Evolutionary conservation across 2,888 invertebrate genomes (phyloP).

Genomic region (Luperina nickerlii): DNA sequence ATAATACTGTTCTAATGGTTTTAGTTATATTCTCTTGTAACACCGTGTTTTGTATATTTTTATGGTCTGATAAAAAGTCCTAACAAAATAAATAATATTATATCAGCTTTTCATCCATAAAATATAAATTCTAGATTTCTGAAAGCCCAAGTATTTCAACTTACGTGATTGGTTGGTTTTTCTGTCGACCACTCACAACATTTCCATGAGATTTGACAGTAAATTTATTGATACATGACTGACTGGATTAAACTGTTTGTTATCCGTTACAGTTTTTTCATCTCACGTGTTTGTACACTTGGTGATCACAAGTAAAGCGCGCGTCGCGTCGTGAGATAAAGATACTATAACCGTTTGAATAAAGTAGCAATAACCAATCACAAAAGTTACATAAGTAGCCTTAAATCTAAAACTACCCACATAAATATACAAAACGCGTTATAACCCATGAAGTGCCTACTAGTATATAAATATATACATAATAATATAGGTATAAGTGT

Average conservation of each 20-base stretch:
- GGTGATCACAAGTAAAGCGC: neutral
- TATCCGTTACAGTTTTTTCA: neutral
- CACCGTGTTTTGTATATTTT: conserved; percentile 58
- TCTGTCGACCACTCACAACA: neutral
- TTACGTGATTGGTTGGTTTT: too few relatives aligned
- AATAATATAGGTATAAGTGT: conserved; percentile 69
- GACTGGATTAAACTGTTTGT: neutral
- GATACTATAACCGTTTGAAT: neutral
- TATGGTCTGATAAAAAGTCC: neutral
- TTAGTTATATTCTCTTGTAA: conserved; percentile 59
- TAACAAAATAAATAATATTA: neutral
- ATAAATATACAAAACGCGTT: conserved; percentile 61
- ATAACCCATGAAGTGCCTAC: conserved; percentile 82
- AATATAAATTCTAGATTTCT: neutral
- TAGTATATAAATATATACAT: conserved; percentile 77
- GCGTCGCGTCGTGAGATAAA: neutral
- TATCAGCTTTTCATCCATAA: neutral
- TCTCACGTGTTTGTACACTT: neutral
- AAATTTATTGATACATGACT: neutral
- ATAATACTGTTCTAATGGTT: conserved; percentile 55
- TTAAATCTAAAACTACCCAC: conserved; percentile 1
- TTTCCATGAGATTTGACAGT: neutral
- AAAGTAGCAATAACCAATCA: neutral
- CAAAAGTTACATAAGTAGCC: neutral
- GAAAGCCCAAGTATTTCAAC: neutral